Evolutionary conservation across 2,888 invertebrate species (phyloP).

Genomic region (Stenichneumon culpator): DNA sequence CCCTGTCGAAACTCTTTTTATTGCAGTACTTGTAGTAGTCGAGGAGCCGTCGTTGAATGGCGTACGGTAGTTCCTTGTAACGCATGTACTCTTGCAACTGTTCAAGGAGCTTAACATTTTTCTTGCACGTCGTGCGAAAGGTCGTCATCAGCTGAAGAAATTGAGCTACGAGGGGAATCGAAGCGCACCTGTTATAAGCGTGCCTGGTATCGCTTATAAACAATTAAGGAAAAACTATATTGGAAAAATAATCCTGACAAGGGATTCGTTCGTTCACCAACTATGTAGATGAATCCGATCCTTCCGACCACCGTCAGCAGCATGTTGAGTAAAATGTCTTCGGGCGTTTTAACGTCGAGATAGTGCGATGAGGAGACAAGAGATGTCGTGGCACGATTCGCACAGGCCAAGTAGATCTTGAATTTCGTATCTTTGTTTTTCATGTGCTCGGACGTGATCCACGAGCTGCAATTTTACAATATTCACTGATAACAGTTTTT

Average conservation of each 20-base stretch:
- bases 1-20: conserved; percentile 83
- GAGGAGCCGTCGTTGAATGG: conserved; percentile 81
- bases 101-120: conserved; percentile 75
- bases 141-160: conserved; percentile 76
- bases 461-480: conserved; percentile 72
- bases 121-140: conserved; percentile 73
- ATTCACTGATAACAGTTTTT: neutral
- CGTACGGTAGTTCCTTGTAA: conserved; percentile 84
- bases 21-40: conserved; percentile 84
- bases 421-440: conserved; percentile 67
- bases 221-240: too few relatives aligned
- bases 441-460: conserved; percentile 77
- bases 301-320: conserved; percentile 77
- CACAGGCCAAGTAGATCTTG: conserved; percentile 75
- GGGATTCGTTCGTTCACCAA: conserved; percentile 73
- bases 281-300: conserved; percentile 78
- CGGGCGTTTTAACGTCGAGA: conserved; percentile 74
- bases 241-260: neutral
- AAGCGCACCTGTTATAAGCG: neutral
- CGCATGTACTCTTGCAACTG: conserved; percentile 85
- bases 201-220: too few relatives aligned
- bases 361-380: conserved; percentile 78
- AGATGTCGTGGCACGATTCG: conserved; percentile 79
- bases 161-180: conserved; percentile 71
- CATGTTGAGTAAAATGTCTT: conserved; percentile 79